Conservation (phyloP, 2,888 invertebrate genomes). For the Drosophila formosana region DNA sequence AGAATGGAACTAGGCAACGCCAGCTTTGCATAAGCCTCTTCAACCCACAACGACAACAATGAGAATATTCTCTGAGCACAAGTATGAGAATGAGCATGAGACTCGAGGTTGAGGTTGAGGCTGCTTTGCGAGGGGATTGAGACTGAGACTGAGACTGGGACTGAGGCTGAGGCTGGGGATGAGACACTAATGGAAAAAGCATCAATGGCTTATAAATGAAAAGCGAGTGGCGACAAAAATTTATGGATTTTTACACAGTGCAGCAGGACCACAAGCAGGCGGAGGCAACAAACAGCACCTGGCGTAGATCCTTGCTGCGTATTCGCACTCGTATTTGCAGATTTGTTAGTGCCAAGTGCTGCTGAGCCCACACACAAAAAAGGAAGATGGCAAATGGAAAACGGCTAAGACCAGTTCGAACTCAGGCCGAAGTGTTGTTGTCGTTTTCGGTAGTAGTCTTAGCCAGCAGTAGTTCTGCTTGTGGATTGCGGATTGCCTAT, state of each 20-base stretch:
- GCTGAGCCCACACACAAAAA: slow-evolving; percentile 16
- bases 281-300: slow-evolving; percentile 30
- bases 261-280: not conserved
- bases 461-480: slow-evolving; percentile 14
- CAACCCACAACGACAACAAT: slow-evolving; percentile 34
- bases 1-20: slow-evolving; percentile 43
- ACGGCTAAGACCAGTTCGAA: slow-evolving; percentile 59
- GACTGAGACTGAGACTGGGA: slow-evolving; percentile 8
- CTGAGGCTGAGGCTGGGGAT: slow-evolving; percentile 17
- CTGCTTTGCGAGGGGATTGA: not conserved
- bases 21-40: slow-evolving; percentile 44
- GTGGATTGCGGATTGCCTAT: slow-evolving; percentile 24
- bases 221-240: slow-evolving; percentile 63
- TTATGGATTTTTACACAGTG: slow-evolving; percentile 64
- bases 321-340: slow-evolving; percentile 60
- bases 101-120: not conserved
- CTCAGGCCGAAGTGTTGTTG: not conserved
- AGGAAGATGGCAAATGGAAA: slow-evolving; percentile 65
- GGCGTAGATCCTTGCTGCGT: slow-evolving; percentile 36
- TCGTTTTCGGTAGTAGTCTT: not conserved
- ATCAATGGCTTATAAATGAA: slow-evolving; percentile 75
- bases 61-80: slow-evolving; percentile 16
- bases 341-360: slow-evolving; percentile 40
- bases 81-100: slow-evolving; percentile 15
- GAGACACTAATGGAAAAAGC: slow-evolving; percentile 74